phyloP scores from a whole-genome alignment of 35 echinoderm and acorn worm species.

The Diadema setosum region DNA sequence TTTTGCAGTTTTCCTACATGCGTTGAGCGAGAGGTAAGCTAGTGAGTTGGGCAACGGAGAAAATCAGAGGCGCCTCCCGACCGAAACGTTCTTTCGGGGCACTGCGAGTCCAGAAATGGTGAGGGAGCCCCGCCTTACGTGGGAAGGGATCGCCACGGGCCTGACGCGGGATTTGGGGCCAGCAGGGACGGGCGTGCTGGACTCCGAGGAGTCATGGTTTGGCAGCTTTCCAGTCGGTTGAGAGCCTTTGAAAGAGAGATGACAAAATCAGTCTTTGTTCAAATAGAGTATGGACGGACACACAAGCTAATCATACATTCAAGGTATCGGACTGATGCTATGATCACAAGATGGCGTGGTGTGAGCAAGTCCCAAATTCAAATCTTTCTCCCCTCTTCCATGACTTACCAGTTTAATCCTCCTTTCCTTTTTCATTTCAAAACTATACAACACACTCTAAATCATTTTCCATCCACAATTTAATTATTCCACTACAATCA shows the following conservation, averaged over 20 bases:
- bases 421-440: too few relatives aligned
- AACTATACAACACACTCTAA: too few relatives aligned
- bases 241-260: not conserved
- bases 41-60: not conserved
- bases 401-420: too few relatives aligned
- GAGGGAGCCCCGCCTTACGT: not conserved
- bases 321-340: too few relatives aligned
- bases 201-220: not conserved
- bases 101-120: slow-evolving; percentile 26
- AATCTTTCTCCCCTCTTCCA: too few relatives aligned
- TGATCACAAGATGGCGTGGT: too few relatives aligned
- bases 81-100: not conserved
- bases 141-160: slow-evolving; percentile 22
- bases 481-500: too few relatives aligned
- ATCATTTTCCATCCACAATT: too few relatives aligned
- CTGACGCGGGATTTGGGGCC: not conserved
- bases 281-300: too few relatives aligned
- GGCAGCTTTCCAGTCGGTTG: not conserved
- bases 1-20: not conserved
- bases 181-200: not conserved
- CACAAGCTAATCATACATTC: too few relatives aligned
- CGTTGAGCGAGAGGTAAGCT: not conserved
- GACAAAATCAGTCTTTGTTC: too few relatives aligned
- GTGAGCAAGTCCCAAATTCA: too few relatives aligned
- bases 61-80: slow-evolving; percentile 12